Evolutionary conservation across 2,797 vertebrate species (phyloP), one percentile per base, ranked within the genome.

Genomic region (Picus viridis): DNA sequence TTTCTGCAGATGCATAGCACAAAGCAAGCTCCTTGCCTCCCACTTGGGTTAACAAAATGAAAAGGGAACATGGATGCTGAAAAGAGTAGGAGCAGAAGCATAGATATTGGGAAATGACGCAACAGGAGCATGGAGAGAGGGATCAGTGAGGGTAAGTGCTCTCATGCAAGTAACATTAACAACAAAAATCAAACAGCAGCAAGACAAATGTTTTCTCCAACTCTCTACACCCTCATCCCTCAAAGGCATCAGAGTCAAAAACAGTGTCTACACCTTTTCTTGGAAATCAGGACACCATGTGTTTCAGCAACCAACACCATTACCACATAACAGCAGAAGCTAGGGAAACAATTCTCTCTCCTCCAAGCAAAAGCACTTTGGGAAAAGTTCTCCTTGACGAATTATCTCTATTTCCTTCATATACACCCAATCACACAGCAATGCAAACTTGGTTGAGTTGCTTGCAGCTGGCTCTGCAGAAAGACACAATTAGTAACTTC

Each of bases 351-450:
- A 41, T 57, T 88, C 61, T 23, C 41, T 68, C 62, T 82, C 17
- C 34, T 64, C 14, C 16, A 41, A 79, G 54, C 39, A 76, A 79
- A 90, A 89, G 29, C 39, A 49, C 49, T 68, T 43, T 17, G 17
- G 41, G 15, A 73, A 70, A 84, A 71, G 20, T 29, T 82, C 30
- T 67, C 14, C 29, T 68, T 56, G 62, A 80, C 71, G 68, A 78
- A 92, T 27, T 69, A 72, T 24, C 70, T 91, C 45, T 79, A 27
- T 76, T 91, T 94, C 64, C 34, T 88, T 68, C 91, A 68, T 15
- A 76, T 26, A 92, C 61, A 77, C 30, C 61, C 2, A 2, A 20
- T 88, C 24, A 36, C 26, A 61, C 18, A 82, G 68, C 45, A 86
- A 53, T 30, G 68, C 54, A 93, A 84, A 91, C 30, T 39, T 34